Evolutionary conservation across 2,797 vertebrate species (phyloP).

Genomic region (Acanthopagrus latus): DNA sequence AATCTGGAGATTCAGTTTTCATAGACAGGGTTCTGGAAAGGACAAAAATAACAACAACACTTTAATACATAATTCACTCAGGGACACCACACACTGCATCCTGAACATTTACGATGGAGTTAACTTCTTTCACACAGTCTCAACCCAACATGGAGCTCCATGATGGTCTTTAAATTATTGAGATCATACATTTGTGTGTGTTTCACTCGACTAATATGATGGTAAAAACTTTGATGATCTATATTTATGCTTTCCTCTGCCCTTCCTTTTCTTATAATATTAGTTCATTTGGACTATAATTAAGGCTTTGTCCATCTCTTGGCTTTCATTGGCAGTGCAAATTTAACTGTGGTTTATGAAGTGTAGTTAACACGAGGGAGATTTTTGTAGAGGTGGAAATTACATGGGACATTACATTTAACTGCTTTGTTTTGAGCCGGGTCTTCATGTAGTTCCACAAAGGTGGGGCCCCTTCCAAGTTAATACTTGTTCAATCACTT

Average conservation of each 20-base stretch:
- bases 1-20: not conserved
- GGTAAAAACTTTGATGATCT: constrained; percentile 7
- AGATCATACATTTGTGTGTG: not conserved
- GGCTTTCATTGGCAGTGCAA: constrained; percentile 51
- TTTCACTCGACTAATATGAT: not conserved
- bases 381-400: constrained; percentile 79
- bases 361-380: constrained; percentile 73
- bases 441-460: constrained; percentile 75
- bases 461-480: constrained; percentile 69
- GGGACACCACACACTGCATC: not conserved
- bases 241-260: constrained; percentile 17
- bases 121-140: not conserved
- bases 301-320: constrained; percentile 58
- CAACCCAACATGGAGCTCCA: not conserved
- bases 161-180: not conserved
- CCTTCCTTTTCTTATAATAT: constrained; percentile 37
- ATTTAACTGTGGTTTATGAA: constrained; percentile 75
- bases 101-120: not conserved
- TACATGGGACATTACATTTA: constrained; percentile 85
- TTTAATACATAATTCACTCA: not conserved
- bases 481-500: constrained; percentile 73
- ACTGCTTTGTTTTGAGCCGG: constrained; percentile 79
- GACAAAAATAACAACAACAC: not conserved
- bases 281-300: constrained; percentile 53
- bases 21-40: not conserved